Evolutionary conservation across 2,797 vertebrate species (phyloP).

Genomic region (Rhadinocentrus ornatus): DNA sequence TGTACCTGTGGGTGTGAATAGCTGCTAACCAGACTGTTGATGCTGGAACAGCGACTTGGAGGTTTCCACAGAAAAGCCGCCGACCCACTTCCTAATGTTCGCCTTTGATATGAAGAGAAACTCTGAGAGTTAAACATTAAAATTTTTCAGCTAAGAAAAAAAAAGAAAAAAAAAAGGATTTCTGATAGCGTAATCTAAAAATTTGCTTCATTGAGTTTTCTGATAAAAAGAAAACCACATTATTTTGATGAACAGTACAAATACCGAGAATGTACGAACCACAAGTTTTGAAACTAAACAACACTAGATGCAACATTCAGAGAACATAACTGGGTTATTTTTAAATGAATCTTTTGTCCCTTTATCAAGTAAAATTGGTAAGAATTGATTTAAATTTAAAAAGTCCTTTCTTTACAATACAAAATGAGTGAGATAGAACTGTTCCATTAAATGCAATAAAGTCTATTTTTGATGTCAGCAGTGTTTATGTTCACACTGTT

Average conservation of each 20-base stretch:
- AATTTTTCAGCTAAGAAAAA: background rate
- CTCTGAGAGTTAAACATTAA: background rate
- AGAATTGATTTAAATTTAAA: background rate
- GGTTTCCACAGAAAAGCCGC: constrained; percentile 88
- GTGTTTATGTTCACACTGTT: background rate
- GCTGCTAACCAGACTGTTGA: constrained; percentile 92
- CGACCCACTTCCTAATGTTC: constrained; percentile 84
- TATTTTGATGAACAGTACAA: background rate
- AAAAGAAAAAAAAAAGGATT: background rate
- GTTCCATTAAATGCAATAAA: background rate
- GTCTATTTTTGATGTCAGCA: background rate
- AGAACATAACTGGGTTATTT: background rate
- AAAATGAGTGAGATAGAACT: background rate
- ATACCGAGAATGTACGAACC: background rate
- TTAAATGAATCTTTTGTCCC: background rate
- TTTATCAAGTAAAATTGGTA: no score
- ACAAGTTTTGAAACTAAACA: background rate
- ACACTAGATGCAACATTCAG: background rate
- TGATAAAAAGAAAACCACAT: background rate
- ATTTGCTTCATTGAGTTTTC: background rate
- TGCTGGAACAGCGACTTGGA: constrained; percentile 94
- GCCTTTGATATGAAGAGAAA: constrained; percentile 75
- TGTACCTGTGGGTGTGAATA: constrained; percentile 90
- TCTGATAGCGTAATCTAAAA: background rate
- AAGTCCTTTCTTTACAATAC: background rate